phyloP scores from a whole-genome alignment of 2,797 vertebrate genomes.

The Champsocephalus esox region DNA sequence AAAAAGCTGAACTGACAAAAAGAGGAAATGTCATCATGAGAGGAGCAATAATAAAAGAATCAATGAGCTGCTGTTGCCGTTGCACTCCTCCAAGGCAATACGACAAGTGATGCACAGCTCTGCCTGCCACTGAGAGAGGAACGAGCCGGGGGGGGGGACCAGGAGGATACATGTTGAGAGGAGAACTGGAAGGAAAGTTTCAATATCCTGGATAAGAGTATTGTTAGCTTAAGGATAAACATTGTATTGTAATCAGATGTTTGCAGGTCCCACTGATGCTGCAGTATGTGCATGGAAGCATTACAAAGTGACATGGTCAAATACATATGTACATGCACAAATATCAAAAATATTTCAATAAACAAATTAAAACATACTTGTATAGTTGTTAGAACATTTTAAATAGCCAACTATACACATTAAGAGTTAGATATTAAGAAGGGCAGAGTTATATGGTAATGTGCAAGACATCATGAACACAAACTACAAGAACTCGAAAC shows the following conservation, averaged over 20 bases:
- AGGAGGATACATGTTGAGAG: not conserved
- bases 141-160: not conserved
- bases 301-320: too few species aligned
- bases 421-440: too few species aligned
- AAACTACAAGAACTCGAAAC: too few species aligned
- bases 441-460: too few species aligned
- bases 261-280: not conserved
- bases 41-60: slow-evolving; percentile 79
- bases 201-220: not conserved
- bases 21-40: slow-evolving; percentile 83
- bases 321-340: too few species aligned
- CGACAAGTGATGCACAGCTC: slow-evolving; percentile 36
- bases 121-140: slow-evolving; percentile 20
- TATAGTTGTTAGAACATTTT: too few species aligned
- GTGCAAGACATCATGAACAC: too few species aligned
- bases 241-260: not conserved
- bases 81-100: slow-evolving; percentile 55
- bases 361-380: too few species aligned
- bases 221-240: too few species aligned
- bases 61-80: slow-evolving; percentile 73
- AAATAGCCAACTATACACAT: too few species aligned
- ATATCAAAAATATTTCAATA: too few species aligned
- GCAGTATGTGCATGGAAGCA: too few species aligned
- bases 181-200: not conserved
- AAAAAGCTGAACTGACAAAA: slow-evolving; percentile 83